Percentiles rank a stretch among this genome's conserved stretches.
phyloP scores from a whole-genome alignment of 2,113 vertebrate genomes.

The Leptobrachium leishanense region DNA sequence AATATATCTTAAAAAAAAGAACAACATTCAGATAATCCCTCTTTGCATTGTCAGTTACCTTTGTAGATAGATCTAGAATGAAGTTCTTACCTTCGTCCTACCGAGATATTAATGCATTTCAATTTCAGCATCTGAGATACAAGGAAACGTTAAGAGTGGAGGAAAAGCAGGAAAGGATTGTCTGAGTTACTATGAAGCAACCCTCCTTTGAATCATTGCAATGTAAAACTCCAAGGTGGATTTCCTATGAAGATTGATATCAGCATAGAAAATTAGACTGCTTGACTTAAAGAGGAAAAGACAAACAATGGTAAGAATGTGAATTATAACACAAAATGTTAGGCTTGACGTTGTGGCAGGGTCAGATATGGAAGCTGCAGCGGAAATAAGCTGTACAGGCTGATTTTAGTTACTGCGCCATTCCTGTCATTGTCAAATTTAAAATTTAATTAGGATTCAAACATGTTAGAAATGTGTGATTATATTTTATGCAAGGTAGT shows the following conservation, averaged over 20 bases:
- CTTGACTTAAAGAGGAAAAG: slow-evolving; percentile 15
- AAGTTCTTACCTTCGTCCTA: background rate
- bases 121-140: slow-evolving; percentile 6
- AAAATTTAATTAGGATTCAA: background rate
- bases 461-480: background rate
- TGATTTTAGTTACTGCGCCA: too few relatives aligned
- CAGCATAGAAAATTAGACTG: background rate
- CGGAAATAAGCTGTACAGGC: too few relatives aligned
- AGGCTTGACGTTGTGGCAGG: too few relatives aligned
- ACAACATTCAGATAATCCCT: too few relatives aligned
- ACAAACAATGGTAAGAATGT: slow-evolving; percentile 38
- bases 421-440: background rate
- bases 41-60: too few relatives aligned
- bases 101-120: background rate
- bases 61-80: too few relatives aligned
- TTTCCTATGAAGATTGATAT: slow-evolving; percentile 39
- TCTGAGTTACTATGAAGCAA: background rate
- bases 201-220: slow-evolving; percentile 6
- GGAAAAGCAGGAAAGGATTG: slow-evolving; percentile 8
- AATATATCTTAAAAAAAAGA: too few relatives aligned
- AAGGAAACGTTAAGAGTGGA: slow-evolving; percentile 1
- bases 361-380: too few relatives aligned
- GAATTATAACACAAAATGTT: background rate
- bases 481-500: too few relatives aligned
- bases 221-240: background rate